Evolutionary conservation across 2,888 invertebrate genomes (phyloP), one percentile per base, ranked within the genome.

Genomic region (Villa cingulata): DNA sequence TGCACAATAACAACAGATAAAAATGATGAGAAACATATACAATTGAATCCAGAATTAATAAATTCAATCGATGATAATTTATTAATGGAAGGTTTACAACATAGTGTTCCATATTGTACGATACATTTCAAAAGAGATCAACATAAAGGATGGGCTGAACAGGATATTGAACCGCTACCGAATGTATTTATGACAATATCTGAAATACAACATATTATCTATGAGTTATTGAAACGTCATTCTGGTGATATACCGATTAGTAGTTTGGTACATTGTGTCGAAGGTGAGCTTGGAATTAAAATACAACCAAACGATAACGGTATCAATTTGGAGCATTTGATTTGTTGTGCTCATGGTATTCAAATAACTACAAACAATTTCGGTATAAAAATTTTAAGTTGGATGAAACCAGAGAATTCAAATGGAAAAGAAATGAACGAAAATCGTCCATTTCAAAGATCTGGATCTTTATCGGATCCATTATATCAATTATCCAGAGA

Each of bases 311-410:
- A 69, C 46, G 77, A 77, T 4, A 75, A 70, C 49, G 90, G 91
- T 5, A 91, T 92, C 16, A 83, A 90, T 1, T 67, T 96, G 48
- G 96, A 96, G 64, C 86, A 95, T 70, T 71, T 96, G 46, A 77
- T 96, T 23, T 83, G 89, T 43, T 89, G 88, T 64, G 77, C 91
- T 12, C 77, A 81, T 12, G 83, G 83, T 34, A 76, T 94, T 36
- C 65, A 68, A 49, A 67, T 70, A 34, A 65, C 64, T n/a, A 61
- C 63, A 4, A 70, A 70, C 50, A 69, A 65, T 46, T 70, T 68
- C 50, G 70, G 70, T 16, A 68, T 70, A 12, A 70, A 70, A 55
- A 66, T 69, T 37, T 57, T 69, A 4, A 61, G 62, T 15, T 66
- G 64, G 65, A 43, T 64, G 29, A 64, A 67, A 48, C 49, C 60